Base-by-base conservation (phyloP, 2,888 invertebrate species). In the Dilophus febrilis region DNA sequence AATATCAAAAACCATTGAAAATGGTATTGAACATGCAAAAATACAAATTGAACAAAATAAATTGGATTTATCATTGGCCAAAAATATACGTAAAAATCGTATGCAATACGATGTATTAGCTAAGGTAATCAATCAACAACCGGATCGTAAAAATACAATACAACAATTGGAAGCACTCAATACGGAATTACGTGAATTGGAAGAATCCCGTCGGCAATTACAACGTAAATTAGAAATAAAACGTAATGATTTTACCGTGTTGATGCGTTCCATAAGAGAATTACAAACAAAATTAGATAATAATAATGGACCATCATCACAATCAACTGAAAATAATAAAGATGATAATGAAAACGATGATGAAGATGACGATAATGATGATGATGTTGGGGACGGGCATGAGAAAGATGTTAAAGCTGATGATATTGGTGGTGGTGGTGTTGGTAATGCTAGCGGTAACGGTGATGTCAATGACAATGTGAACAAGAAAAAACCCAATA, bases 61-160 rank as follows among this genome's bases (percentile, higher is more conserved):
- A 63, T 64, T 68, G 7, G 85, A 86, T 50, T 61, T 91, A 7
- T 72, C 77, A 33, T 71, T 82, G 52, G 90, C 90, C 0, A 87
- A 87, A 56, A 77, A 81, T 48, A 78, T 90, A 19, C 72, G 92
- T 12, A 86, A 87, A 55, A 88, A 94, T 57, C 72, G 86, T 51
- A 80, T 84, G 65, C 91, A 92, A 57, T 94, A 94, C 64, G 91
- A 94, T 65, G 78, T 90, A 11, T 55, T 94, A 31, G 92, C 92
- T 0, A 86, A 87, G 58, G 77, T 90, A 1, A 92, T 94, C 45
- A 81, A 79, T 48, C 77, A 83, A 51, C 88, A 92, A 55, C 91
- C 92, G 0, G 88, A 90, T 53, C 70, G 92, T 48, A 80, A 79
- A 51, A 80, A 83, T 46, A 86, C 83, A 1, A 63, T 70, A 42